A percentile compares a stretch with the other conserved stretches of the same genome.
Evolutionary conservation across 2,113 vertebrate genomes (phyloP).

Genomic region (Poeciliopsis prolifica): DNA sequence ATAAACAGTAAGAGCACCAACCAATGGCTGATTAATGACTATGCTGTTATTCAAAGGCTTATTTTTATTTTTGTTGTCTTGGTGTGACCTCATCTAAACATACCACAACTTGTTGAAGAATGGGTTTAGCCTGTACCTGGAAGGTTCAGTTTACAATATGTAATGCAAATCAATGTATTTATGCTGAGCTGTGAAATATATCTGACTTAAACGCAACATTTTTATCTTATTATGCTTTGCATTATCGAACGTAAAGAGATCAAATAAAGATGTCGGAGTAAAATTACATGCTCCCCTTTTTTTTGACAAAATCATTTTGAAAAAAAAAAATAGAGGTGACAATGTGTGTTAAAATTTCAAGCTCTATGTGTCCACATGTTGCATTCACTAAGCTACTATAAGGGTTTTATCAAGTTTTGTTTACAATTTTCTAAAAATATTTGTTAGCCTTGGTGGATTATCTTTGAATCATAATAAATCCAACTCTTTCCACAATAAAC

Average conservation of each 20-base stretch:
- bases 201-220: background rate
- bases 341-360: background rate
- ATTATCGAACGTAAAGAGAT: background rate
- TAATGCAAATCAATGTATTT: no score
- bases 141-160: no score
- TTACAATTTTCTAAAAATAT: background rate
- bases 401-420: background rate
- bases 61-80: background rate
- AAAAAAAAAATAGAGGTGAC: no score
- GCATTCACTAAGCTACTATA: background rate
- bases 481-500: background rate
- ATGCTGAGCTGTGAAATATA: background rate
- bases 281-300: no score
- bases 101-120: background rate
- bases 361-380: background rate
- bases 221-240: background rate
- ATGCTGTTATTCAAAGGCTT: background rate
- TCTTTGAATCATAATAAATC: background rate
- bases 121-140: background rate
- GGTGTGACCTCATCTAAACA: background rate
- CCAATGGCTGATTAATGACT: background rate
- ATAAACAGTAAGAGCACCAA: background rate
- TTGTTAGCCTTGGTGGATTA: background rate
- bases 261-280: no score
- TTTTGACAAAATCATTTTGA: no score